Percentiles rank a stretch among this genome's conserved stretches.
phyloP scores from a whole-genome alignment of 1,140 invertebrate species.

The Yoshiicerus persimilis region DNA sequence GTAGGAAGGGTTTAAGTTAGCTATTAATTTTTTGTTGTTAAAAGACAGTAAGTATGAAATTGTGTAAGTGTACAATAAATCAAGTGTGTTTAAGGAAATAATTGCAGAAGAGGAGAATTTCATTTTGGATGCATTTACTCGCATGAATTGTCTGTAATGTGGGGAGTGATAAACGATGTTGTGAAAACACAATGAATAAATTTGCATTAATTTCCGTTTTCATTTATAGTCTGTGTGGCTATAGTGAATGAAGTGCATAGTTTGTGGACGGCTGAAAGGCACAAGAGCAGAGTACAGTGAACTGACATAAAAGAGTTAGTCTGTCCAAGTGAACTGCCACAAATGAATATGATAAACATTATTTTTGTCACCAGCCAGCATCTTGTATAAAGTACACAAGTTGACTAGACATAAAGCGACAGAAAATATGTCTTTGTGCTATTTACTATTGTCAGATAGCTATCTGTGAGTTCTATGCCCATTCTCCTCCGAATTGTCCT shows the following conservation, averaged over 20 bases:
- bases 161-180: background rate
- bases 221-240: background rate
- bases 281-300: background rate
- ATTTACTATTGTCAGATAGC: background rate
- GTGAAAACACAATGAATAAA: background rate
- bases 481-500: background rate
- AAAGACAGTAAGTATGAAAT: background rate
- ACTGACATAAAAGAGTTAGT: background rate
- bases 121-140: background rate
- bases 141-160: background rate
- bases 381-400: background rate
- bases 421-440: background rate
- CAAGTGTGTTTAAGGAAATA: background rate
- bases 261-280: background rate
- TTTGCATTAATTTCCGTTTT: background rate
- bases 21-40: background rate
- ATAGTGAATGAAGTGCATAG: background rate
- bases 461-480: background rate
- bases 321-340: background rate
- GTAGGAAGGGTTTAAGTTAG: background rate
- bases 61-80: background rate
- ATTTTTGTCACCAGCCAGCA: background rate
- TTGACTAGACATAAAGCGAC: background rate
- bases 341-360: background rate
- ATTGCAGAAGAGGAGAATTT: background rate